Conservation (phyloP, 2,797 vertebrate genomes). For the Urophycis tenuis region DNA sequence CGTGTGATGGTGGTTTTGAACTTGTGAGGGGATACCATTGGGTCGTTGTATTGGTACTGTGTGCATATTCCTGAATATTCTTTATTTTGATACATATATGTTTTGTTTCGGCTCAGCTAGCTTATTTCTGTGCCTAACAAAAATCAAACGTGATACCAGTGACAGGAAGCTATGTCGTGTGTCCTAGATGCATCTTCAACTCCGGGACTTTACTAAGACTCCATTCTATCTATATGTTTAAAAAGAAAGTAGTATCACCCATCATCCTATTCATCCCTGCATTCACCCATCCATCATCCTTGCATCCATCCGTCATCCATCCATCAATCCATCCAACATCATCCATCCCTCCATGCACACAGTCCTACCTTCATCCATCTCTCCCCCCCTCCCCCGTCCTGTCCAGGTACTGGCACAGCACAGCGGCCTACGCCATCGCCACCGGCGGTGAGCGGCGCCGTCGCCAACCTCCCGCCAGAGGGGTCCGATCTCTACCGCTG, state of each 20-base stretch:
- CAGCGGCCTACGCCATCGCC: constrained; percentile 86
- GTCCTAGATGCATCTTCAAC: neutral
- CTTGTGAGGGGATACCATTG: no score
- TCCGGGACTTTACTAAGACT: neutral
- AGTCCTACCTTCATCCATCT: constrained; percentile 18
- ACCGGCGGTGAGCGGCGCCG: constrained; percentile 77
- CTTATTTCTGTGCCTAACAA: no score
- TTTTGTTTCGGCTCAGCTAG: no score
- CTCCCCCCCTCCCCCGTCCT: constrained; percentile 23
- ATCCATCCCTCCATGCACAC: neutral
- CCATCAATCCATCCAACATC: neutral
- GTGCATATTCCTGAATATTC: no score
- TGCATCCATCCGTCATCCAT: neutral
- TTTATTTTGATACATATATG: no score
- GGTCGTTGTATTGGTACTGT: no score
- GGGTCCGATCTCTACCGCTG: constrained; percentile 80
- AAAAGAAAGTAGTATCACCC: neutral
- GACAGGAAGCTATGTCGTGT: neutral
- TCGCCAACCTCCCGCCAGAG: constrained; percentile 72
- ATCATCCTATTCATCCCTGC: neutral
- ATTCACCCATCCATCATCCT: neutral
- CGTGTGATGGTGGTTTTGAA: no score
- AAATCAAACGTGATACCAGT: neutral
- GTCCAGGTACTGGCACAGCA: constrained; percentile 94
- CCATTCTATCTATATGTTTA: neutral